These are phyloP conservation scores for Paratrypauchen microcephalus DNA, from an alignment of 2,797 vertebrate genomes.

Conservation along the genomic window DNA sequence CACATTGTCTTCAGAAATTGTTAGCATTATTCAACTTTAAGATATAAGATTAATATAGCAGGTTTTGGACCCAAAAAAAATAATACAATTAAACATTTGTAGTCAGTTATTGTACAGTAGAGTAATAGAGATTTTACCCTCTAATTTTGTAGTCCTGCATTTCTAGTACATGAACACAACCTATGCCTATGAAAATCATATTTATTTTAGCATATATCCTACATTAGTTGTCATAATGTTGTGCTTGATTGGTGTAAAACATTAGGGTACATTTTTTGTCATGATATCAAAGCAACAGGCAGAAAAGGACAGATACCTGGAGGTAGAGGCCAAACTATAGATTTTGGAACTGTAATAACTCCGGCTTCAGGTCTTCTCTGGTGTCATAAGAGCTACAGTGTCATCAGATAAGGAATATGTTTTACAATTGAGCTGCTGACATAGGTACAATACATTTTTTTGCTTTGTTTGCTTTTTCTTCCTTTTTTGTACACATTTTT, in stretches of 20 bases:
- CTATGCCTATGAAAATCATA: background rate
- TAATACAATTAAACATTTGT: too few species aligned
- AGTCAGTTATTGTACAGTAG: too few species aligned
- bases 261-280: conserved; percentile 4
- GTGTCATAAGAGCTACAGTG: conserved; percentile 78
- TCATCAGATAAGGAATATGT: conserved; percentile 66
- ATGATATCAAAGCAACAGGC: conserved; percentile 14
- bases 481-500: background rate
- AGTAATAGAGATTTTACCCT: too few species aligned
- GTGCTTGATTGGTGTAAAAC: background rate
- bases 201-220: background rate
- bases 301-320: conserved; percentile 67
- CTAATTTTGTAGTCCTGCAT: too few species aligned
- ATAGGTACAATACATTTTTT: conserved; percentile 1
- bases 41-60: too few species aligned
- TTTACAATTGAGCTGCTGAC: conserved; percentile 50
- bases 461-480: conserved; percentile 31
- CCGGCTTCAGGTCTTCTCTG: conserved; percentile 66
- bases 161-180: too few species aligned
- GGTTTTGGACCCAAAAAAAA: too few species aligned
- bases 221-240: background rate
- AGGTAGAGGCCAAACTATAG: conserved; percentile 49
- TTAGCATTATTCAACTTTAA: too few species aligned
- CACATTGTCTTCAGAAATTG: too few species aligned
- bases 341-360: conserved; percentile 68